These are phyloP conservation scores for Cyclopterus lumpus DNA, from an alignment of 2,797 vertebrate species.

Conservation along the genomic window DNA sequence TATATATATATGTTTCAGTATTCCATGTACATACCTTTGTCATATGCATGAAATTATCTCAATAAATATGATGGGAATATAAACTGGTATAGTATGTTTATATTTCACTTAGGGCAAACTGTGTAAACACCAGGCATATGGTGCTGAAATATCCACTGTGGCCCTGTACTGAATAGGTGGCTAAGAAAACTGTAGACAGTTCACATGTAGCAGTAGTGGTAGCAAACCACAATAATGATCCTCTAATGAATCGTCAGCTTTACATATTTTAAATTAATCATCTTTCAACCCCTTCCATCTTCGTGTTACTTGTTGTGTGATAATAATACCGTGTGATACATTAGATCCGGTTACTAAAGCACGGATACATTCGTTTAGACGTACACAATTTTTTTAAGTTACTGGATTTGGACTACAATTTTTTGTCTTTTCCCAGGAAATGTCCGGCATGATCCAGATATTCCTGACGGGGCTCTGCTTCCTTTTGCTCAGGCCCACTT, in stretches of 20 bases:
- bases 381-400: not conserved
- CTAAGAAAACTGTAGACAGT: not conserved
- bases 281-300: too few species aligned
- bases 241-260: too few species aligned
- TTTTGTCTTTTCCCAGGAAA: slow-evolving; percentile 46
- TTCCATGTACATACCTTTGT: too few species aligned
- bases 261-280: too few species aligned
- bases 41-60: not conserved
- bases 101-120: not conserved
- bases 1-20: not conserved
- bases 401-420: not conserved
- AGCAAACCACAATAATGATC: not conserved
- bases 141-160: not conserved
- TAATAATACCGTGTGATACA: too few species aligned
- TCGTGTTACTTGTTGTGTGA: too few species aligned
- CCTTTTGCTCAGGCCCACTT: slow-evolving; percentile 24
- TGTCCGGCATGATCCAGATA: slow-evolving; percentile 10
- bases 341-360: too few species aligned
- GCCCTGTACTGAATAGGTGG: not conserved
- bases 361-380: not conserved
- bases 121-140: not conserved
- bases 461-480: slow-evolving; percentile 40
- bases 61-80: not conserved
- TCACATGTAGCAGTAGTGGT: not conserved
- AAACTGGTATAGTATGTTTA: not conserved